Evolutionary conservation across 2,888 invertebrate genomes (phyloP), one percentile per base, ranked within the genome.

Genomic region (Corbicula japonica): DNA sequence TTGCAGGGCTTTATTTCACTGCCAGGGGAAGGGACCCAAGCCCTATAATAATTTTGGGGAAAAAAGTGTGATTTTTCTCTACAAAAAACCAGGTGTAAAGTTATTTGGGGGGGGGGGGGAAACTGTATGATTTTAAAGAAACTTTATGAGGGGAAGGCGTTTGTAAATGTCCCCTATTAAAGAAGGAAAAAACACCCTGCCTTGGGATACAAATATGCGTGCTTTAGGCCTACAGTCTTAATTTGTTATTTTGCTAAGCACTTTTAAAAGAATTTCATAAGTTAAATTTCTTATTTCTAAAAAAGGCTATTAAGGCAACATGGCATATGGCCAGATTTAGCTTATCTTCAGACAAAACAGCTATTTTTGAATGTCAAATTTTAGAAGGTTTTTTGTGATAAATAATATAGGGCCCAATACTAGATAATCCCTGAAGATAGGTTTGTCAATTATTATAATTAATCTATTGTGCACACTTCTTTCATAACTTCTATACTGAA

Each of bases 261-360:
- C 34, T 35, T 4, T 52, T 21, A 23, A 8, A 1, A 21, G 21
- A 41, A n/a, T n/a, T n/a, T n/a, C n/a, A n/a, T n/a, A n/a, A n/a
- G n/a, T n/a, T n/a, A n/a, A n/a, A n/a, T n/a, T n/a, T n/a, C n/a
- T n/a, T n/a, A n/a, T n/a, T n/a, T n/a, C n/a, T 18, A 41, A 41
- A 58, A 35, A 34, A 58, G 10, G 35, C 34, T 35, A 35, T 58
- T 58, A 58, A 58, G 23, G 10, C 38, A 10, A 58, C 23, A 34
- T 58, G 58, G 58, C 58, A 35, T 58, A n/a, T 26, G 2, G 58
- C 58, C 58, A 58, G 58, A 35, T 35, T 58, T 58, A 10, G 35
- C n/a, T 58, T 35, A 35, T 35, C 35, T 6, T 26, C 30, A 5
- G 23, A 35, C 34, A 34, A 58, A 58, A 58, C 23, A 21, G 35